phyloP scores from a whole-genome alignment of 2,888 invertebrate species.

The Phlogophora meticulosa region DNA sequence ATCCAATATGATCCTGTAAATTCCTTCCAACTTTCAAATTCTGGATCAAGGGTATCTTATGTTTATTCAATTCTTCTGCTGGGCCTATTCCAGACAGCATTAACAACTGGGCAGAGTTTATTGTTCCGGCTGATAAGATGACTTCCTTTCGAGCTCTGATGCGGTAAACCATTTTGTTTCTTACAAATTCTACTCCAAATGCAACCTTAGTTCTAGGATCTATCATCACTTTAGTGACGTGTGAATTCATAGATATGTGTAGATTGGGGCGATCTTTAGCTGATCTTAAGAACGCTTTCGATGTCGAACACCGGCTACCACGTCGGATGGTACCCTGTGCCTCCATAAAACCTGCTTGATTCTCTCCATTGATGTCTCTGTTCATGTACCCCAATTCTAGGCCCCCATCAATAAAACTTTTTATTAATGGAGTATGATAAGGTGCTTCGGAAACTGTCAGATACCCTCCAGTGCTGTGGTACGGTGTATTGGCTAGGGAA shows the following conservation, averaged over 20 bases:
- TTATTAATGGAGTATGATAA: conserved; percentile 95
- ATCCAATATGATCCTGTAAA: conserved; percentile 96
- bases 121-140: conserved; percentile 96
- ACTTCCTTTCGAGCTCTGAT: conserved; percentile 96
- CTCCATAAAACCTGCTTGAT: conserved; percentile 97
- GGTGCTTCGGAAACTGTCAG: conserved; percentile 96
- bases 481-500: conserved; percentile 94
- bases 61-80: conserved; percentile 93
- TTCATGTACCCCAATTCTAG: conserved; percentile 96
- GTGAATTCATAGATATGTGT: conserved; percentile 95
- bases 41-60: conserved; percentile 95
- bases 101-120: conserved; percentile 98
- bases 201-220: conserved; percentile 94
- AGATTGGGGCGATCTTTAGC: conserved; percentile 95
- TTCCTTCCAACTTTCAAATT: conserved; percentile 96
- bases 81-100: conserved; percentile 98
- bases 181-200: conserved; percentile 95
- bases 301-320: conserved; percentile 96
- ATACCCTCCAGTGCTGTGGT: conserved; percentile 95
- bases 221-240: conserved; percentile 94
- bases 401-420: conserved; percentile 96
- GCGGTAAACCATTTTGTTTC: conserved; percentile 93
- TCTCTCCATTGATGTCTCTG: conserved; percentile 96
- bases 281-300: conserved; percentile 96
- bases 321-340: conserved; percentile 95